Percentiles rank a stretch among this genome's conserved stretches.
These are phyloP conservation scores for Hemistola chrysoprasaria DNA, from an alignment of 2,888 invertebrate genomes.

Conservation along the genomic window DNA sequence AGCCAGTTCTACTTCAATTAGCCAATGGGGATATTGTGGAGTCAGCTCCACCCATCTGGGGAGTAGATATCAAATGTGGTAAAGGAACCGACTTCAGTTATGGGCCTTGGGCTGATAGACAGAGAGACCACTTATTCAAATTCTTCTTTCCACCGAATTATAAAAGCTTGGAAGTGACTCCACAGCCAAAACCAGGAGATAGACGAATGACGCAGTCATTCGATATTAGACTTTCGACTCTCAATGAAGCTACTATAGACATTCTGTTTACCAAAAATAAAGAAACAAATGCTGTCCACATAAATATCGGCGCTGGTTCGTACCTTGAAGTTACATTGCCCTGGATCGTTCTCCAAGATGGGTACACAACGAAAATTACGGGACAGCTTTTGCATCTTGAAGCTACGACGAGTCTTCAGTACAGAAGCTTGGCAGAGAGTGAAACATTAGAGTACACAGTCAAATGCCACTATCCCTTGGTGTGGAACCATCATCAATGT, in stretches of 20 bases:
- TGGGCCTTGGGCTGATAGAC: conserved; percentile 99
- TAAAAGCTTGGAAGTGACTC: conserved; percentile 89
- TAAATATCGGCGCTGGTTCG: conserved; percentile 97
- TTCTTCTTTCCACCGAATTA: conserved; percentile 97
- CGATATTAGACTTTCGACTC: conserved; percentile 94
- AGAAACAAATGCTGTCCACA: conserved; percentile 98
- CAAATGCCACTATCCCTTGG: conserved; percentile 93
- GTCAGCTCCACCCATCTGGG: conserved; percentile 97
- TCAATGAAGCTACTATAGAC: conserved; percentile 97
- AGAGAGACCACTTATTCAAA: conserved; percentile 96
- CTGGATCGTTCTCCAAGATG: conserved; percentile 94
- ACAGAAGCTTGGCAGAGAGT: conserved; percentile 95
- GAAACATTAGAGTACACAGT: conserved; percentile 97
- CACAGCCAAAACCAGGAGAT: conserved; percentile 93
- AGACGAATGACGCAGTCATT: conserved; percentile 94
- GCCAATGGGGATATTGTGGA: conserved; percentile 97
- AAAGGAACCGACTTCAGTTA: conserved; percentile 98
- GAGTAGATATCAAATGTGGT: conserved; percentile 96
- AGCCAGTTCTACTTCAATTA: conserved; percentile 93
- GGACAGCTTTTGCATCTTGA: conserved; percentile 97
- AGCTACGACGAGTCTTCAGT: conserved; percentile 97
- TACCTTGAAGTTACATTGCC: conserved; percentile 98
- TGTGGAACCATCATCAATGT: conserved; percentile 98
- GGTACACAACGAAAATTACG: conserved; percentile 94
- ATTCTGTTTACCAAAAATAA: conserved; percentile 96